A percentile compares a stretch with the other conserved stretches of the same genome.
These are phyloP conservation scores for Lasioglossum zephyrum DNA, from an alignment of 2,888 invertebrate genomes.

Conservation along the genomic window DNA sequence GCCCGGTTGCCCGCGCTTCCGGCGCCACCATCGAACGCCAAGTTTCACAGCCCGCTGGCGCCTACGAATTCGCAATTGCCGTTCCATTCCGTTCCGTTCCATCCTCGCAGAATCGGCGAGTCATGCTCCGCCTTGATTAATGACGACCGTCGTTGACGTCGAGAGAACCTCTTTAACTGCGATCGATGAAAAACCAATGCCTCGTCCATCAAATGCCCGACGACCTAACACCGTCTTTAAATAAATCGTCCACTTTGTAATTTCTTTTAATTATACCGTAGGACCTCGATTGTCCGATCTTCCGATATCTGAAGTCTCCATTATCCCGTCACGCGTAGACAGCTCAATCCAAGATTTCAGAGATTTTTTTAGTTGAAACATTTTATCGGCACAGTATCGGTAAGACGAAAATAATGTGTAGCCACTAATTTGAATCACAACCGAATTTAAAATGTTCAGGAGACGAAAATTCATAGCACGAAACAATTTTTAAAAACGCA, in stretches of 20 bases:
- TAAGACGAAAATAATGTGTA: no score
- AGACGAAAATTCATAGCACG: not conserved
- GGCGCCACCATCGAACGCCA: slow-evolving; percentile 75
- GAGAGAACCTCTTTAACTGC: not conserved
- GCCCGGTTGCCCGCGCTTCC: slow-evolving; percentile 80
- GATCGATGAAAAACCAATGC: not conserved
- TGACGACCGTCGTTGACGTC: not conserved
- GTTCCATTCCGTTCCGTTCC: slow-evolving; percentile 21
- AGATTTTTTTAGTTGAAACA: not conserved
- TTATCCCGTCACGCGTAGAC: not conserved
- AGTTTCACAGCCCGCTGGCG: slow-evolving; percentile 51
- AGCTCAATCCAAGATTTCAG: no score
- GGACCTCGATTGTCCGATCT: not conserved
- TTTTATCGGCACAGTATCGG: not conserved
- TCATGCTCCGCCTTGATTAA: slow-evolving; percentile 26
- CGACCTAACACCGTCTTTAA: not conserved
- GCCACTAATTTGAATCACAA: not conserved
- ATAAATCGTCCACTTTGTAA: not conserved
- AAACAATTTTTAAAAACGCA: not conserved
- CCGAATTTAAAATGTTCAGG: not conserved
- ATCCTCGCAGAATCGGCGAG: not conserved
- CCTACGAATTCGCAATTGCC: slow-evolving; percentile 43
- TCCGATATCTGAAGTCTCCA: not conserved
- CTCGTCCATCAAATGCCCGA: not conserved
- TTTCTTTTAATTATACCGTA: not conserved